These are phyloP conservation scores for Pollimyrus isidori DNA, from an alignment of 2,113 vertebrate genomes.

Conservation along the genomic window DNA sequence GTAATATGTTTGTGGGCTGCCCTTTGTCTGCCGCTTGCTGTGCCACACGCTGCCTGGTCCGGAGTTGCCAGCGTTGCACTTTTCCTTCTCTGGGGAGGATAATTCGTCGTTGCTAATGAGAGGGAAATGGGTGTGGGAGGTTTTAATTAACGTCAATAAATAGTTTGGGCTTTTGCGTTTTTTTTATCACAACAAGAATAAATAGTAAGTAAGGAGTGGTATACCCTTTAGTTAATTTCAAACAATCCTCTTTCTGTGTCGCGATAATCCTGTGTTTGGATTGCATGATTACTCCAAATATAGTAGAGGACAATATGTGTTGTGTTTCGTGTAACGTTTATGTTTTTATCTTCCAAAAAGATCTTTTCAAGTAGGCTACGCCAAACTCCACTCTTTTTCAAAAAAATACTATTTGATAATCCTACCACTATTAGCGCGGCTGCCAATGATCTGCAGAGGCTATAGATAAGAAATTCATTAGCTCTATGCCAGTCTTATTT, in stretches of 20 bases:
- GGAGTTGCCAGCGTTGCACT: neutral
- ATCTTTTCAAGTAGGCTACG: neutral
- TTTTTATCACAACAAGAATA: neutral
- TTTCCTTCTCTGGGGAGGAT: neutral
- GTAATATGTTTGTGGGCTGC: neutral
- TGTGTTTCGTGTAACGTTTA: neutral
- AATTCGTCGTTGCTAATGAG: neutral
- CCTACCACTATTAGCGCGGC: neutral
- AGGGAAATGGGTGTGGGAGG: neutral
- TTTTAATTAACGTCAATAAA: conserved; percentile 2
- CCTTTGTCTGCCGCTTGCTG: neutral
- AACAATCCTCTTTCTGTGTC: neutral
- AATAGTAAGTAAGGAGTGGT: neutral
- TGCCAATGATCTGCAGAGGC: neutral
- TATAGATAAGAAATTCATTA: neutral
- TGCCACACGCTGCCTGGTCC: neutral
- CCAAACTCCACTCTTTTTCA: neutral
- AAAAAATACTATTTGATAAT: neutral
- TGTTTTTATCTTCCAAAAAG: neutral
- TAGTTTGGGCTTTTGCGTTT: neutral
- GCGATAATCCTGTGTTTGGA: neutral
- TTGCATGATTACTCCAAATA: neutral
- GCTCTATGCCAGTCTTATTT: neutral
- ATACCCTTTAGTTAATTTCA: neutral
- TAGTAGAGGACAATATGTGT: neutral